Evolutionary conservation across 2,113 vertebrate genomes (phyloP).

Genomic region (Epinephelus fuscoguttatus): DNA sequence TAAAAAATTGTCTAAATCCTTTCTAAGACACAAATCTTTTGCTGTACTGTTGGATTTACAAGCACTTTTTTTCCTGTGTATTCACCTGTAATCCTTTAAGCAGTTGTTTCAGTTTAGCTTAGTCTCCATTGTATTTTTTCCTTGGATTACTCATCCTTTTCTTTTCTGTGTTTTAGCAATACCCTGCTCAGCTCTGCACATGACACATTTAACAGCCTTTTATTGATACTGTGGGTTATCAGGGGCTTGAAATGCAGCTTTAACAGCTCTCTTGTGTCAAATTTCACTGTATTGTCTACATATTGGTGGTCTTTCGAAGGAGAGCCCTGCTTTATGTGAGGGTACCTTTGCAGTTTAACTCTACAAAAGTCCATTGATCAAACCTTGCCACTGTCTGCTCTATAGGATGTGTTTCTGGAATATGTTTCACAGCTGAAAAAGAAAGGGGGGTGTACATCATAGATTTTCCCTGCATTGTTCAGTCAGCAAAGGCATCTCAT

Average conservation of each 20-base stretch:
- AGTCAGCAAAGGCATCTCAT: background rate
- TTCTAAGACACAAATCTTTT: slow-evolving; percentile 18
- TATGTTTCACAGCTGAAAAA: background rate
- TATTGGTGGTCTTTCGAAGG: background rate
- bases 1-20: background rate
- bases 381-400: background rate
- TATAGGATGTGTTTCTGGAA: background rate
- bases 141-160: background rate
- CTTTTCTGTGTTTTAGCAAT: background rate
- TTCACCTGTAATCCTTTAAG: slow-evolving; percentile 12
- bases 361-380: slow-evolving; percentile 21
- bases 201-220: background rate
- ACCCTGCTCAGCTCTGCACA: slow-evolving; percentile 3
- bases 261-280: background rate
- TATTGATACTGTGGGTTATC: background rate
- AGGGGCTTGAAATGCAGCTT: background rate
- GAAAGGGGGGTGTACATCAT: background rate
- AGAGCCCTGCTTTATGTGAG: background rate
- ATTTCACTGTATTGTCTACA: slow-evolving; percentile 2
- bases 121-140: background rate
- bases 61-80: slow-evolving; percentile 1
- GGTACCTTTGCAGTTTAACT: background rate
- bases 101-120: background rate
- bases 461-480: background rate
- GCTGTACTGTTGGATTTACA: slow-evolving; percentile 6